A percentile compares a stretch with the other conserved stretches of the same genome.
phyloP scores from a whole-genome alignment of 92 coral and sea anemone species.

The Galaxea fascicularis region DNA sequence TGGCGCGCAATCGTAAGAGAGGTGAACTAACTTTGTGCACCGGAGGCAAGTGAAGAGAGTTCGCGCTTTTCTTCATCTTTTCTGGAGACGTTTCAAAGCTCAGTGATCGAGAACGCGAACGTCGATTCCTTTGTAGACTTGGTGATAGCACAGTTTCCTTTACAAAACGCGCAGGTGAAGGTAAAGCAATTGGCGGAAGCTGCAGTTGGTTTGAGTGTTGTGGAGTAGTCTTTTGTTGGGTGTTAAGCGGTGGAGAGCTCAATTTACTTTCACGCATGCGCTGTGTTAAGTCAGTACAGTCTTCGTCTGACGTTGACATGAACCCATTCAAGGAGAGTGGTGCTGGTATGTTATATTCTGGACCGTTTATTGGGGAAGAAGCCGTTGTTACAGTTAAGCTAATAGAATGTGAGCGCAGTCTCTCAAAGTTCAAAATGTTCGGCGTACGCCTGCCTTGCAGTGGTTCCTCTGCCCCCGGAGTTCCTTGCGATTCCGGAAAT shows the following conservation, averaged over 20 bases:
- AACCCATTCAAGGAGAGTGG: background rate
- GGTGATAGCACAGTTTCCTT: background rate
- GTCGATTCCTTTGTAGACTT: background rate
- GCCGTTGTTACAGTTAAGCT: constrained; percentile 29
- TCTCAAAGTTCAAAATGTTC: background rate
- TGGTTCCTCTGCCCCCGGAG: background rate
- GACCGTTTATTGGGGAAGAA: background rate
- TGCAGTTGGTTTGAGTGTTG: constrained; percentile 7
- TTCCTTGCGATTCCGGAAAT: background rate
- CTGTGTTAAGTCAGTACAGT: background rate
- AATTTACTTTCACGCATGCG: background rate
- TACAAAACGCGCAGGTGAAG: constrained; percentile 4
- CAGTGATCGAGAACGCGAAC: constrained; percentile 31
- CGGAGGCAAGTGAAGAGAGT: constrained; percentile 2
- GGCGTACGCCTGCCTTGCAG: too few species aligned
- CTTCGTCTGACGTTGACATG: background rate
- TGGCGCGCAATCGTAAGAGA: constrained; percentile 50
- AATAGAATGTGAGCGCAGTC: constrained; percentile 25
- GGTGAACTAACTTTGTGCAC: constrained; percentile 7
- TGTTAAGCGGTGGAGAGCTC: background rate
- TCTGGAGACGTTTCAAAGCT: constrained; percentile 32
- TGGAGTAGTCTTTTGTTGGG: background rate
- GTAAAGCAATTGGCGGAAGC: background rate
- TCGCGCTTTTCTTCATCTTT: background rate
- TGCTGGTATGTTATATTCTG: background rate